Evolutionary conservation across 1,140 invertebrate genomes (phyloP).

Genomic region (Leucophenga varia): DNA sequence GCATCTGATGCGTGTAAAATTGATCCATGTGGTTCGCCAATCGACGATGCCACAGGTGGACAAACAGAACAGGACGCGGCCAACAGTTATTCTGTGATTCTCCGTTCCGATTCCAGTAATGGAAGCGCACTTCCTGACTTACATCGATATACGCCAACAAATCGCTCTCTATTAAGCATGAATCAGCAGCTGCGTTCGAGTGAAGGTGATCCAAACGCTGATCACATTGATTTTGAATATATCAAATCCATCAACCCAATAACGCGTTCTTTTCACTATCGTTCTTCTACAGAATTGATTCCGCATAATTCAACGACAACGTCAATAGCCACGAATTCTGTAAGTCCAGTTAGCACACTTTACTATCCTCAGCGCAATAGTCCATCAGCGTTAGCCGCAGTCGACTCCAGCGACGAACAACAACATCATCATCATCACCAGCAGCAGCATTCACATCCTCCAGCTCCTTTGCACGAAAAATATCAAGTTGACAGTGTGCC

Average conservation of each 20-base stretch:
- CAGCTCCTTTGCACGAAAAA: conserved; percentile 7
- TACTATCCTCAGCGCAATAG: conserved; percentile 61
- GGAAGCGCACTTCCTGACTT: conserved; percentile 25
- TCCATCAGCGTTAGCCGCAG: conserved; percentile 22
- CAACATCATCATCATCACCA: conserved; percentile 26
- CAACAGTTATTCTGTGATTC: conserved; percentile 37
- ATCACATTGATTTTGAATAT: background rate
- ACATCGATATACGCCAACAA: conserved; percentile 46
- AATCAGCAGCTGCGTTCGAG: conserved; percentile 35
- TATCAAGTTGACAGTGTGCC: conserved; percentile 1
- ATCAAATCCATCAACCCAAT: background rate
- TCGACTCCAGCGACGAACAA: conserved; percentile 12
- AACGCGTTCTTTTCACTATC: background rate
- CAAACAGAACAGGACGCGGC: conserved; percentile 17
- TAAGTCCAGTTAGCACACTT: conserved; percentile 56
- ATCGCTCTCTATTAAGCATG: conserved; percentile 22
- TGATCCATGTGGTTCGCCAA: conserved; percentile 33
- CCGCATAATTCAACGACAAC: conserved; percentile 38
- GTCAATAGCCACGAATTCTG: conserved; percentile 48
- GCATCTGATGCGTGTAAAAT: conserved; percentile 25
- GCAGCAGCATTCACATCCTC: conserved; percentile 19
- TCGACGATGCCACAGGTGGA: conserved; percentile 17
- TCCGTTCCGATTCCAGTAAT: conserved; percentile 28
- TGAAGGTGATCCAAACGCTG: conserved; percentile 26
- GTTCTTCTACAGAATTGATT: conserved; percentile 22